A percentile compares a stretch with the other conserved stretches of the same genome.
phyloP scores from a whole-genome alignment of 2,797 vertebrate species.

The Protonibea diacanthus region DNA sequence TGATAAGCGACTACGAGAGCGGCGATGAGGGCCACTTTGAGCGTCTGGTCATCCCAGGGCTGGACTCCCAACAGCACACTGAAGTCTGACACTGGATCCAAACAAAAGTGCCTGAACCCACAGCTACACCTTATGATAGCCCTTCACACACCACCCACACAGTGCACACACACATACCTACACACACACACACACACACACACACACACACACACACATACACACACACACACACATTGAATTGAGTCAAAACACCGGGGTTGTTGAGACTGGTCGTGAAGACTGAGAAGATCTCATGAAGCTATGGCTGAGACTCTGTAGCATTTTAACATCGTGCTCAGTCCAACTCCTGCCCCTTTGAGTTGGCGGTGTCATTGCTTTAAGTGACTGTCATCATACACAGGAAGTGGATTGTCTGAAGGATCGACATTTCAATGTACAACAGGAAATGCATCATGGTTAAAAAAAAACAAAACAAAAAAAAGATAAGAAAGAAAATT shows the following conservation, averaged over 20 bases:
- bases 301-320: slow-evolving; percentile 44
- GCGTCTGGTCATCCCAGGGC: slow-evolving; percentile 87
- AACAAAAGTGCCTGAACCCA: slow-evolving; percentile 98
- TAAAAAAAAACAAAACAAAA: slow-evolving; percentile 50
- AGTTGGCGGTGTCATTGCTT: slow-evolving; percentile 80
- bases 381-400: slow-evolving; percentile 77
- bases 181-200: slow-evolving; percentile 32
- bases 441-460: slow-evolving; percentile 61
- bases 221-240: slow-evolving; percentile 36
- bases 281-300: slow-evolving; percentile 44
- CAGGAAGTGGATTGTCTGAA: slow-evolving; percentile 74
- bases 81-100: slow-evolving; percentile 96
- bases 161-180: slow-evolving; percentile 45
- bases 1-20: slow-evolving; percentile 98
- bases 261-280: slow-evolving; percentile 57
- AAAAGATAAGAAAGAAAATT: slow-evolving; percentile 59
- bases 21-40: slow-evolving; percentile 93
- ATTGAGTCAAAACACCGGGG: slow-evolving; percentile 49
- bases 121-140: slow-evolving; percentile 70
- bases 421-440: slow-evolving; percentile 78
- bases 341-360: slow-evolving; percentile 68
- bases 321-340: slow-evolving; percentile 53
- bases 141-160: slow-evolving; percentile 54
- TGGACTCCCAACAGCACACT: slow-evolving; percentile 96
- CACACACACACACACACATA: slow-evolving; percentile 34